These are phyloP conservation scores for Calidris pygmaea DNA, from an alignment of 2,113 vertebrate genomes.

Conservation along the genomic window DNA sequence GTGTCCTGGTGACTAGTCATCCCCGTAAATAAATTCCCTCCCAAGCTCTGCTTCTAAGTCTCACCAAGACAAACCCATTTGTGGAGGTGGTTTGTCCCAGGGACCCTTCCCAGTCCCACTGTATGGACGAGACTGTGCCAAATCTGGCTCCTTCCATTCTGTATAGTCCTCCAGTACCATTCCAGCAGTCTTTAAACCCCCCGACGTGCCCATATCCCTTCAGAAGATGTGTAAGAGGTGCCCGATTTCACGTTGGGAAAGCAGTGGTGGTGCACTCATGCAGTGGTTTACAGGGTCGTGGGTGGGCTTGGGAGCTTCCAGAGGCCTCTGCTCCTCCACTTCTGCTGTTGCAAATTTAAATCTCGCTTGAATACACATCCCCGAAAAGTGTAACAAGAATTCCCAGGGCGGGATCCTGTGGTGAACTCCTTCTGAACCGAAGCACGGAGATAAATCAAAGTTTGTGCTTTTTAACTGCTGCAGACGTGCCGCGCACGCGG, in stretches of 20 bases:
- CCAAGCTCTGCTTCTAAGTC: neutral
- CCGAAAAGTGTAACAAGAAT: neutral
- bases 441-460: neutral
- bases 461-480: neutral
- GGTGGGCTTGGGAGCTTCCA: neutral
- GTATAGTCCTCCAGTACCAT: neutral
- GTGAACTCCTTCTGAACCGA: neutral
- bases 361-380: neutral
- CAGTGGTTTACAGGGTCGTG: neutral
- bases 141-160: neutral
- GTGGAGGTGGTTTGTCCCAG: neutral
- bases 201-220: neutral
- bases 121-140: neutral
- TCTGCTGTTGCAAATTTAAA: neutral
- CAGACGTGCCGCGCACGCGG: neutral
- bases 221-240: neutral
- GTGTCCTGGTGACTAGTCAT: neutral
- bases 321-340: neutral
- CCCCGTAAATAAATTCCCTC: neutral
- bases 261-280: neutral
- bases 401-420: neutral
- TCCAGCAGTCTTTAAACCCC: neutral
- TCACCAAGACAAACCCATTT: neutral
- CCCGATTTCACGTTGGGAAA: fast-evolving
- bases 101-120: neutral